Conservation (phyloP, 2,113 vertebrate genomes). For the Prunella himalayana region DNA sequence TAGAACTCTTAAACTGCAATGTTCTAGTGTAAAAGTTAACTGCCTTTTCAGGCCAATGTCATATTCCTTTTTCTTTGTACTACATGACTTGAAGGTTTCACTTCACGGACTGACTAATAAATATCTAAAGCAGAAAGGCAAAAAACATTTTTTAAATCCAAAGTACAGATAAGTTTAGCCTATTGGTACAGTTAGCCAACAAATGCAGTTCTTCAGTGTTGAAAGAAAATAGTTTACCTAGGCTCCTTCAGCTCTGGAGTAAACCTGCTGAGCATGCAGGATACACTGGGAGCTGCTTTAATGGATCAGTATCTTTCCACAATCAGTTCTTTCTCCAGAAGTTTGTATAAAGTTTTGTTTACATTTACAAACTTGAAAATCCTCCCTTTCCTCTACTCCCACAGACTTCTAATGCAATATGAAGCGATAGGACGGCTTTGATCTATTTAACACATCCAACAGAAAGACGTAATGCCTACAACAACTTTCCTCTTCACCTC, state of each 20-base stretch:
- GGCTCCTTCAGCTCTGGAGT: neutral
- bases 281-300: neutral
- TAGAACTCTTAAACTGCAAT: neutral
- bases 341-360: constrained; percentile 23
- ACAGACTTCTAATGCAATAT: neutral
- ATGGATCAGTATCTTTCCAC: neutral
- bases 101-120: neutral
- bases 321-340: constrained; percentile 21
- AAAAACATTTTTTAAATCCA: neutral
- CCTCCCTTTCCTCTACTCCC: constrained; percentile 45
- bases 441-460: neutral
- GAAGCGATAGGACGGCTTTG: neutral
- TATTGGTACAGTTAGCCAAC: neutral
- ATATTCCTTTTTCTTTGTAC: neutral
- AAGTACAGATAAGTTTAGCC: neutral
- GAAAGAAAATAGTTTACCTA: neutral
- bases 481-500: neutral
- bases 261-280: neutral
- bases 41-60: neutral
- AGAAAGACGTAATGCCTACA: neutral
- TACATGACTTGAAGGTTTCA: neutral
- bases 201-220: neutral
- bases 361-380: constrained; percentile 50
- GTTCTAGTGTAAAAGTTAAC: neutral
- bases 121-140: neutral